Percentiles rank a stretch among this genome's conserved stretches.
Evolutionary conservation across 2,888 invertebrate species (phyloP).

Genomic region (Cataglyphis livida): DNA sequence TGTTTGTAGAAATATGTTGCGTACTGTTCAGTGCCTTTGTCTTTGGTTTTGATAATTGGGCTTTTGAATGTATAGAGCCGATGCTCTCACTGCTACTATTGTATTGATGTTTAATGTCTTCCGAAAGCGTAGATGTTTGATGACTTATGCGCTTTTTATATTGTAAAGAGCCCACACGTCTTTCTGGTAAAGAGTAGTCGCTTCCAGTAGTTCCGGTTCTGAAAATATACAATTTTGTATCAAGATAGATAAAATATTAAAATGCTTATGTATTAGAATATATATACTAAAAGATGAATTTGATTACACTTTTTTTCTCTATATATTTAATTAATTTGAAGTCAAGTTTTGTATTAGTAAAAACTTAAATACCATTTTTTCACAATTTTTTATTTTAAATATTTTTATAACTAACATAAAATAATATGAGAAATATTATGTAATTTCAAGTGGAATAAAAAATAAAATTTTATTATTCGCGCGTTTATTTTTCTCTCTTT

Average conservation of each 20-base stretch:
- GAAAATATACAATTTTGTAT: slow-evolving; percentile 57
- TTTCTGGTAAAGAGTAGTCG: slow-evolving; percentile 86
- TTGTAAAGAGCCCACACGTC: slow-evolving; percentile 85
- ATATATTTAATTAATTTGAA: background rate
- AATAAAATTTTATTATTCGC: background rate
- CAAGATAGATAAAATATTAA: slow-evolving; percentile 13
- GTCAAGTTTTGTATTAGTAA: background rate
- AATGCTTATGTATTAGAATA: background rate
- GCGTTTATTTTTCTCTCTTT: background rate
- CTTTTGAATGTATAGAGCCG: slow-evolving; percentile 88
- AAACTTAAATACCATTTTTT: slow-evolving; percentile 2
- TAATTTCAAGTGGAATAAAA: background rate
- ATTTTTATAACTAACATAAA: background rate
- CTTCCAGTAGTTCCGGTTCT: slow-evolving; percentile 87
- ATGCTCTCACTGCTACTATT: slow-evolving; percentile 94
- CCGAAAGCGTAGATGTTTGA: slow-evolving; percentile 85
- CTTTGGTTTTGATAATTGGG: slow-evolving; percentile 87
- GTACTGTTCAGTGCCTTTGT: slow-evolving; percentile 87
- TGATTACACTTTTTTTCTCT: background rate
- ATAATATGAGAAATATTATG: background rate
- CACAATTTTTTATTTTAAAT: background rate
- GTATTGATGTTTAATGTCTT: slow-evolving; percentile 88
- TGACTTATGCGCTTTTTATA: slow-evolving; percentile 84
- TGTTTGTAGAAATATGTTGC: slow-evolving; percentile 86
- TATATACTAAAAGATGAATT: background rate